phyloP scores from a whole-genome alignment of 2,113 vertebrate genomes.

The Rutilus rutilus region DNA sequence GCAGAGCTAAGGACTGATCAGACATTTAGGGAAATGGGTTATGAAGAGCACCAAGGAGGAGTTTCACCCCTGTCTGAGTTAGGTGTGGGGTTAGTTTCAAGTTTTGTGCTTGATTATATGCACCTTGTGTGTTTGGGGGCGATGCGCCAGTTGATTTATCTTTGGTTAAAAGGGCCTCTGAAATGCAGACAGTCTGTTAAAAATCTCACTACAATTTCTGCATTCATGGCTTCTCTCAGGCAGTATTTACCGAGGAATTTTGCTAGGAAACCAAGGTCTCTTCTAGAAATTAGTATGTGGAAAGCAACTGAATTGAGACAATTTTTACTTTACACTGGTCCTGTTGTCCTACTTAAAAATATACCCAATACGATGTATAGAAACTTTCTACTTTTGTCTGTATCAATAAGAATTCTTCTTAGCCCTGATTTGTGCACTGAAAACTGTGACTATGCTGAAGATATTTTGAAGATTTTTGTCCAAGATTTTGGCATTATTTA shows the following conservation, averaged over 20 bases:
- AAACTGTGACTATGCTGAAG: too few relatives aligned
- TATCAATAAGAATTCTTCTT: too few relatives aligned
- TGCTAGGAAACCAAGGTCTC: too few relatives aligned
- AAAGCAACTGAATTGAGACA: too few relatives aligned
- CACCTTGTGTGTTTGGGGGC: constrained; percentile 30
- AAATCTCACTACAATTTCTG: not conserved
- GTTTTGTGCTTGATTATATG: constrained; percentile 39
- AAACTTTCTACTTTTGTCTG: too few relatives aligned
- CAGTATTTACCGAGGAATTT: constrained; percentile 23
- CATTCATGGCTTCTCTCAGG: not conserved
- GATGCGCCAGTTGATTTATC: not conserved
- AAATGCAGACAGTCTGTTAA: not conserved
- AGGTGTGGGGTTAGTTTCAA: not conserved
- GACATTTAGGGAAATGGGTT: not conserved
- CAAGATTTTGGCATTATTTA: too few relatives aligned
- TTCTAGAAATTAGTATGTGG: too few relatives aligned
- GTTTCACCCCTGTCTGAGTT: constrained; percentile 10
- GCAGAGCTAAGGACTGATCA: constrained; percentile 23
- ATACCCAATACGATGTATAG: too few relatives aligned
- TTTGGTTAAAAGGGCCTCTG: constrained; percentile 22
- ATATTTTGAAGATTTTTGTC: too few relatives aligned
- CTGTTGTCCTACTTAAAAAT: too few relatives aligned
- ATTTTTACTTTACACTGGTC: too few relatives aligned
- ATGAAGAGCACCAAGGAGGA: constrained; percentile 38
- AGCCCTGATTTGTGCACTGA: too few relatives aligned